These are phyloP conservation scores for Leucoraja erinaceus DNA, from an alignment of 2,113 vertebrate genomes.

Conservation along the genomic window DNA sequence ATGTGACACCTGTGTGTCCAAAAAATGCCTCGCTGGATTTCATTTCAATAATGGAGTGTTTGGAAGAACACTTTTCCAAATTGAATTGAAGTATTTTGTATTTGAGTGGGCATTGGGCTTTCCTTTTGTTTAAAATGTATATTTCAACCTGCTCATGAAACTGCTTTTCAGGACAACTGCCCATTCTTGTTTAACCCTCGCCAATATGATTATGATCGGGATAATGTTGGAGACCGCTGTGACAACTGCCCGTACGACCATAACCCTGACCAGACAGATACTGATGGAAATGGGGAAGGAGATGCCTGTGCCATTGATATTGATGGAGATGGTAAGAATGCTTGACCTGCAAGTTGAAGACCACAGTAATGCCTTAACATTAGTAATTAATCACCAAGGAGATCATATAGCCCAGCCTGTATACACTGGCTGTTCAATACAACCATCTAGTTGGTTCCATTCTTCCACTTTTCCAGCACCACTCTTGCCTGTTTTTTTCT, in stretches of 20 bases:
- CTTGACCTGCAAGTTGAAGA: not conserved
- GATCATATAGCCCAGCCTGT: not conserved
- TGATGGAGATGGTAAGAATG: constrained; percentile 82
- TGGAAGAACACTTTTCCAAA: not conserved
- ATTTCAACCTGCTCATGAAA: not conserved
- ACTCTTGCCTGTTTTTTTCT: not conserved
- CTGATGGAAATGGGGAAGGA: constrained; percentile 90
- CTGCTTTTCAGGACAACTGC: constrained; percentile 81
- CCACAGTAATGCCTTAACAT: not conserved
- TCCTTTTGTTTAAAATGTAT: not conserved
- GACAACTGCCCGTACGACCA: constrained; percentile 93
- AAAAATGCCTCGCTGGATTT: not conserved
- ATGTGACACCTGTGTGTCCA: constrained; percentile 45
- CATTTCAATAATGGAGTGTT: not conserved
- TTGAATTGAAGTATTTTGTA: not conserved
- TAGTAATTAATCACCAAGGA: not conserved
- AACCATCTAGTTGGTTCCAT: not conserved
- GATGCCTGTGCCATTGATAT: constrained; percentile 93
- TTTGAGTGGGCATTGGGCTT: not conserved
- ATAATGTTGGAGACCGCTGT: constrained; percentile 88
- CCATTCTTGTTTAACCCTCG: constrained; percentile 86
- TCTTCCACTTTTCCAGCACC: not conserved
- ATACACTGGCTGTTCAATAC: not conserved
- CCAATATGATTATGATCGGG: constrained; percentile 88
- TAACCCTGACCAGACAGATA: constrained; percentile 91